Base-by-base conservation (phyloP, 2,797 vertebrate species). In the Pogoniulus pusillus region DNA sequence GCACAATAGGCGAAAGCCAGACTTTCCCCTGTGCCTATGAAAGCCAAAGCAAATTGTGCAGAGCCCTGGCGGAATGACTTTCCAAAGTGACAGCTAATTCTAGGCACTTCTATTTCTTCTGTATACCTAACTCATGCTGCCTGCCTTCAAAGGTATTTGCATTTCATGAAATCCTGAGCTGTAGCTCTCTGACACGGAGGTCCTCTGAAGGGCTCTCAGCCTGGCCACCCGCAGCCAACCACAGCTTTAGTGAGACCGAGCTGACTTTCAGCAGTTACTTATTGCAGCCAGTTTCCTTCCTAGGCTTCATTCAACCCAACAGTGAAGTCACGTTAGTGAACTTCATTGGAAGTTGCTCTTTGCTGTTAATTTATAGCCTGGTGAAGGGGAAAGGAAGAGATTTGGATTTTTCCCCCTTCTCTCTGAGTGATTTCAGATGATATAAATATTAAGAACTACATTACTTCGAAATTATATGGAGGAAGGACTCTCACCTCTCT, bases 341-440 rank as follows among this genome's bases (percentile, higher is more conserved):
- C 73, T 90, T 89, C 37, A 73, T 35, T 83, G 73, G 20, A 78
- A 91, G 74, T 51, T 86, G 23, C 65, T 95, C 86, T 32, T 68
- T 80, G 75, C 53, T 84, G 80, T 68, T 74, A 93, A 89, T 81
- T 88, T 90, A 94, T 55, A 82, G 47, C 76, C 69, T 89, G 41
- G 30, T 71, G 83, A 82, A 82, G 85, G 84, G 45, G 78, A 82
- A 92, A 87, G 70, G 77, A 93, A 93, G 47, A 59, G 24, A 63
- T 72, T 65, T 49, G 64, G 45, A 43, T 65, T 76, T 87, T 29
- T 29, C 34, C 26, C 26, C 3, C 6, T 15, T 14, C 59, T 71
- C 89, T 43, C 3, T 47, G 53, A 65, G 22, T 70, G 74, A 57
- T 49, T 64, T 41, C 37, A 89, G 39, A 82, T 76, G 86, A 77